These are phyloP conservation scores for Neodiprion virginianus DNA, from an alignment of 1,140 invertebrate species.

Conservation along the genomic window DNA sequence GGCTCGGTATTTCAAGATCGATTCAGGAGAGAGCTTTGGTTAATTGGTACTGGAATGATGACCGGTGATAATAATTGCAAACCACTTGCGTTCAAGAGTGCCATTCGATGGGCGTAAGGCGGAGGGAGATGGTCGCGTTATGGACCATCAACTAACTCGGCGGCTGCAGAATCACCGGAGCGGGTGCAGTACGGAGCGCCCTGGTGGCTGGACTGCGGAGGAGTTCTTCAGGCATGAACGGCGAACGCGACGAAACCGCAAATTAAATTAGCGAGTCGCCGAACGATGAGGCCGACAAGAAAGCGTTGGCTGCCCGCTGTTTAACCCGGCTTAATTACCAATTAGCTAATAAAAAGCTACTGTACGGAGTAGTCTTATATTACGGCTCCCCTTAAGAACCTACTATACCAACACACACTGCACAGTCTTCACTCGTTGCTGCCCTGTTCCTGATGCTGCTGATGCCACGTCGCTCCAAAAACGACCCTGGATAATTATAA, in stretches of 20 bases:
- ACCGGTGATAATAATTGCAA: not conserved
- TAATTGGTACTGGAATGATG: not conserved
- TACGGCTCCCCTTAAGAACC: constrained; percentile 39
- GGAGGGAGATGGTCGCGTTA: not conserved
- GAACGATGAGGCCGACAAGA: constrained; percentile 48
- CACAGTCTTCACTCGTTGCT: constrained; percentile 13
- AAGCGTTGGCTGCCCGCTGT: constrained; percentile 51
- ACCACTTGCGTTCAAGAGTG: not conserved
- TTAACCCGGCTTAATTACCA: constrained; percentile 57
- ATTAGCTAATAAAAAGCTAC: constrained; percentile 56
- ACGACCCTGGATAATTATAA: constrained; percentile 54
- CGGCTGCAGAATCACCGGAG: not conserved
- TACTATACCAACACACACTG: not conserved
- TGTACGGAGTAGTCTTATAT: constrained; percentile 39
- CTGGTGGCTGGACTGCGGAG: constrained; percentile 1
- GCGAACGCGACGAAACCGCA: constrained; percentile 55
- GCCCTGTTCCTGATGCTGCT: not conserved
- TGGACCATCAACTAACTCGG: not conserved
- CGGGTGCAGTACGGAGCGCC: too few species aligned
- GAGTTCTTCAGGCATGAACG: constrained; percentile 5
- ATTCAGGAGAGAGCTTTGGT: not conserved
- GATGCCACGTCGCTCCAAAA: constrained; percentile 1
- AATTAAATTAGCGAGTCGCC: constrained; percentile 55
- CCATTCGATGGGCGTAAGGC: not conserved
- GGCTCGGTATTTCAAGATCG: too few species aligned